Evolutionary conservation across 2,797 vertebrate species (phyloP), one percentile per base, ranked within the genome.

Genomic region (Glyptemys insculpta): DNA sequence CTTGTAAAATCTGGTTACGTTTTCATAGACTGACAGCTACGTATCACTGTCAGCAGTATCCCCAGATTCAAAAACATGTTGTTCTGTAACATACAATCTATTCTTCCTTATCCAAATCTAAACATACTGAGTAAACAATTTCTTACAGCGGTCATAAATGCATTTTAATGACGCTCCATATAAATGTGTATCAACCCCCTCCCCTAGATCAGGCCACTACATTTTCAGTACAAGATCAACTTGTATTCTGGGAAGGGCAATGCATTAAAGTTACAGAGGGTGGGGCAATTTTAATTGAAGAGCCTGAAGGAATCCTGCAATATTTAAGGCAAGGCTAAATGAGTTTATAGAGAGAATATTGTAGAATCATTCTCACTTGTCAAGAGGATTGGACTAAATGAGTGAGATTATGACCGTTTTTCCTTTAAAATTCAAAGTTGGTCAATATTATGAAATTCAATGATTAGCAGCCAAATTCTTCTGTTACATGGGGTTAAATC

Each of bases 331-430:
- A 16, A 52, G 79, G 47, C 49, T 80, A 80, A n/a, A 23, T 59
- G 79, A 86, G 59, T 90, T 97, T 94, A 95, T 59, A 91, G 74
- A 87, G 57, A 94, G 68, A 94, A 31, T 91, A 95, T 89, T 89
- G 92, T 65, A 87, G 49, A 95, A 34, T 49, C 80, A 8, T 90
- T 90, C 56, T 89, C 68, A 50, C 23, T 94, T 93, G 44, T 88
- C n/a, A 68, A n/a, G 8, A 23, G 91, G 91, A 91, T 91, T 91
- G 95, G 86, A 89, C 86, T 56, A 93, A 79, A 81, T 65, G 94
- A 90, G 74, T 87, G 54, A 56, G 82, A 79, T 85, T 86, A 86
- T 76, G 90, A 94, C 65, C 37, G 1, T 0, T 85, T 92, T 85
- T 92, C 79, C 83, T 81, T 96, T 93, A 74, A 92, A 95, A 95